Conservation (phyloP, 2,113 vertebrate species). For the Pionites leucogaster region DNA sequence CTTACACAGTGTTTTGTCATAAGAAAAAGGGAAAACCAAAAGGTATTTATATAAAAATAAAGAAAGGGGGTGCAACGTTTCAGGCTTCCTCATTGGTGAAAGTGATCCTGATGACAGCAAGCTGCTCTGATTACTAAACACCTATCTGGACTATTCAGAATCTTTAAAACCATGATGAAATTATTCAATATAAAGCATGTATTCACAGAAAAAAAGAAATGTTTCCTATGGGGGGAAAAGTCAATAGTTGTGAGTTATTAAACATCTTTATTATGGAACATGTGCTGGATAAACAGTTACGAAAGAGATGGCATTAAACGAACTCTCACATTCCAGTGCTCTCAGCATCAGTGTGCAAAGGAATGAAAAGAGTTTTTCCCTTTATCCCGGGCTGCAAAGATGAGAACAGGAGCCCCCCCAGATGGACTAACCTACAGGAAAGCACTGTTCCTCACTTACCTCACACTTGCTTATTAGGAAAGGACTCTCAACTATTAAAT, state of each 20-base stretch:
- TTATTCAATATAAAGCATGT: not conserved
- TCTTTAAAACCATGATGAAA: not conserved
- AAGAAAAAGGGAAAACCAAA: not conserved
- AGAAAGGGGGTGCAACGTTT: not conserved
- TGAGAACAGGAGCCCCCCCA: not conserved
- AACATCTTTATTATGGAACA: not conserved
- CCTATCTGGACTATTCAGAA: not conserved
- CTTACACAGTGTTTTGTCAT: not conserved
- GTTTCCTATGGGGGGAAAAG: not conserved
- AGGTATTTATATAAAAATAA: not conserved
- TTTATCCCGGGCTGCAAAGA: not conserved
- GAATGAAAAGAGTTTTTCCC: not conserved
- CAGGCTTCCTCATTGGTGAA: not conserved
- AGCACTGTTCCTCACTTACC: not conserved
- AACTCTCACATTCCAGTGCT: not conserved
- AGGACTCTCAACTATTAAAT: not conserved
- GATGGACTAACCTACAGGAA: not conserved
- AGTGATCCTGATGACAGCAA: not conserved
- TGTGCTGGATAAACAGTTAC: not conserved
- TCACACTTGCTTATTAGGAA: conserved; percentile 12
- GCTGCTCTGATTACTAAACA: not conserved
- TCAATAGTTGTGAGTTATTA: not conserved
- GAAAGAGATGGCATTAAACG: not conserved
- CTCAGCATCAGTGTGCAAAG: not conserved
- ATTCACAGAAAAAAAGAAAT: not conserved